Conservation (phyloP, 1,140 invertebrate species). For the Lerema accius region DNA sequence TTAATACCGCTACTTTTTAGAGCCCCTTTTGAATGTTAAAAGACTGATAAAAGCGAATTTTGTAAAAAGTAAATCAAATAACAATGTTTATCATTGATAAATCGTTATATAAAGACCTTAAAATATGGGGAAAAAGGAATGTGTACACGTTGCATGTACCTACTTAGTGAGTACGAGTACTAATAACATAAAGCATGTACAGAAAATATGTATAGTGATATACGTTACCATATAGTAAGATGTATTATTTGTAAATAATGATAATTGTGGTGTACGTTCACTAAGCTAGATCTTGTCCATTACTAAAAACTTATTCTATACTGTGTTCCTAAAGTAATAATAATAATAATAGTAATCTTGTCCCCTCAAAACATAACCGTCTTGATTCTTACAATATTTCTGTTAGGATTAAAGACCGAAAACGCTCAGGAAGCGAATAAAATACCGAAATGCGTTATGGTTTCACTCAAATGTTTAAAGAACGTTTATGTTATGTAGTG, state of each 20-base stretch:
- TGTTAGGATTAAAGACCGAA: too few species aligned
- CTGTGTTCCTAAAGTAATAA: slow-evolving; percentile 1
- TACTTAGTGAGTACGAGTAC: slow-evolving; percentile 5
- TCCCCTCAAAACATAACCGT: not conserved
- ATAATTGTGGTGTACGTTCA: not conserved
- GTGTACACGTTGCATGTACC: too few species aligned
- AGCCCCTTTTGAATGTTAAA: slow-evolving; percentile 64
- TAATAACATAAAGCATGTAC: slow-evolving; percentile 2
- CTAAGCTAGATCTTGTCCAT: slow-evolving; percentile 8
- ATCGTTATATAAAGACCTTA: slow-evolving; percentile 14
- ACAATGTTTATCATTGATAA: slow-evolving; percentile 24
- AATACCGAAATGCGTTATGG: too few species aligned
- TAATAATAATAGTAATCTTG: too few species aligned
- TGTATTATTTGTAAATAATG: slow-evolving; percentile 13
- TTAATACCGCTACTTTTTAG: slow-evolving; percentile 35
- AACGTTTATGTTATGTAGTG: too few species aligned
- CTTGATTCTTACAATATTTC: not conserved
- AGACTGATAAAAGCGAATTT: slow-evolving; percentile 82
- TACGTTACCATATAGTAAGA: slow-evolving; percentile 5
- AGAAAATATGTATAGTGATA: slow-evolving; percentile 3
- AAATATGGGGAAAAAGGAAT: slow-evolving; percentile 27
- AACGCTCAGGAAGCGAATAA: too few species aligned
- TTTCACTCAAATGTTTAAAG: too few species aligned
- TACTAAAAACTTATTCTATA: slow-evolving; percentile 1
- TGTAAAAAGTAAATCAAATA: slow-evolving; percentile 49